Conservation (phyloP, 2,113 vertebrate species). For the Rostratula benghalensis region DNA sequence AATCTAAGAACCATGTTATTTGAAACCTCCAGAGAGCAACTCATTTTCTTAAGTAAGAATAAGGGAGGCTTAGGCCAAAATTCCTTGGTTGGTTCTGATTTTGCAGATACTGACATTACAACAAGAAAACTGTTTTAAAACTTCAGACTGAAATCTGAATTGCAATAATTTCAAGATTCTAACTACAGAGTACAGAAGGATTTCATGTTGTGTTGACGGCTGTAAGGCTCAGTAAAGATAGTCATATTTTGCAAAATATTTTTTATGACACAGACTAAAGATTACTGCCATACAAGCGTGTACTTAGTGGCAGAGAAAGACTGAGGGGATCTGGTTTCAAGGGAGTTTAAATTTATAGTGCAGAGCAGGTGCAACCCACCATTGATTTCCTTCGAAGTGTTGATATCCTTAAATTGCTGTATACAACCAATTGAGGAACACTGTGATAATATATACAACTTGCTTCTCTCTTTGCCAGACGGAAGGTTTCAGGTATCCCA, state of each 20-base stretch:
- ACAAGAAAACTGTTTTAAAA: neutral
- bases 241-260: neutral
- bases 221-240: neutral
- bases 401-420: neutral
- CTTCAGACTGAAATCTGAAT: neutral
- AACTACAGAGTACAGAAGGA: neutral
- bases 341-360: neutral
- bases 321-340: neutral
- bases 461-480: constrained; percentile 74
- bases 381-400: neutral
- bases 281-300: neutral
- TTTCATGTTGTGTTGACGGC: neutral
- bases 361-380: neutral
- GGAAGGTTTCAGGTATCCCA: constrained; percentile 89
- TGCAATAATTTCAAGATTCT: neutral
- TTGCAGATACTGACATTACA: neutral
- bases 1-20: neutral
- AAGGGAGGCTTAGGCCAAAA: neutral
- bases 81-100: neutral
- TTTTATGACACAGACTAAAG: neutral
- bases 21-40: neutral
- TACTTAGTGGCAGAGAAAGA: neutral
- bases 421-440: neutral
- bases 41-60: neutral
- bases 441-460: neutral